Evolutionary conservation across 2,797 vertebrate species (phyloP), one percentile per base, ranked within the genome.

Genomic region (Melanotaenia parkinsoni): DNA sequence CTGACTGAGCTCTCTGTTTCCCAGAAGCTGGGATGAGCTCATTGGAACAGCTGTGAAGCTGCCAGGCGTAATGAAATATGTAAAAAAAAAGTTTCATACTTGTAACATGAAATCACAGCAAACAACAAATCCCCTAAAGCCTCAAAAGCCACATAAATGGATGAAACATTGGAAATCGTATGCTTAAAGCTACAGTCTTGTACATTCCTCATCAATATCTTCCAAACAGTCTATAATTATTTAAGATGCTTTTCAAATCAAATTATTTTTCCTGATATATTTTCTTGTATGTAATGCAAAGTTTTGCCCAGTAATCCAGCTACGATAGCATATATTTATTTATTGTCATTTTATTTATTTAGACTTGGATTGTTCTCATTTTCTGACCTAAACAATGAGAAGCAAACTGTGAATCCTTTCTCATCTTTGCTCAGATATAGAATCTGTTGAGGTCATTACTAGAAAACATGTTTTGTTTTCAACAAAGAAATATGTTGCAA

Each of bases 1-100:
- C 67, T 66, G 67, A 78, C 51, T 70, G 64, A 77, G 56, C 72
- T 77, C 51, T 9, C 67, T 22, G 54, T 72, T 74, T 77, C 71
- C 70, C 83, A 60, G 68, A 37, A 22, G 63, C 62, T 33, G 35
- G 70, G 74, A 77, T 86, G 88, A 90, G 80, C 76, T 89, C 84
- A 86, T 53, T 74, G 76, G 68, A 89, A 80, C 65, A 40, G 79
- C 62, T 22, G 75, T n/a, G 13, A 35, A 50, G 73, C 81, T 77
- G 85, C 77, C 85, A 71, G 74, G 50, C 37, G 53, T 22, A 35
- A 65, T 28, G 26, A 78, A 70, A 62, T 40, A 20, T 67, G 40
- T 43, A 10, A 14, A 37, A 40, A 62, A 63, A 53, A 67, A 40
- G 24, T 47, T 58, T 47, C 11, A 56, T 38, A 20, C 47, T 56